phyloP scores from a whole-genome alignment of 2,797 vertebrate species.

The Sebastes iracundus region DNA sequence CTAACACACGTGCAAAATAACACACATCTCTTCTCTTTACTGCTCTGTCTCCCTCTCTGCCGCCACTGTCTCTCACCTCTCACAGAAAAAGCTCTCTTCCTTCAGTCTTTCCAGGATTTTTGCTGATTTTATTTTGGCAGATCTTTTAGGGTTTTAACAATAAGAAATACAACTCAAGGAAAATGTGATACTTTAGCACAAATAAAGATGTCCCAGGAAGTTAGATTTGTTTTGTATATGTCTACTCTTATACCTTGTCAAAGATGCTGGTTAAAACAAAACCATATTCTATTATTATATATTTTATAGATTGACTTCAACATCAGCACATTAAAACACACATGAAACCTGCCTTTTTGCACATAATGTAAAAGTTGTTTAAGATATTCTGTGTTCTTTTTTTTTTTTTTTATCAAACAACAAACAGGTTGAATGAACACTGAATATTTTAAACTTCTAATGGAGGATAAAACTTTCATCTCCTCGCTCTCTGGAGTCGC shows the following conservation, averaged over 20 bases:
- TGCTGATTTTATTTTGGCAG: not conserved
- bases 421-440: not conserved
- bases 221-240: not conserved
- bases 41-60: not conserved
- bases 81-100: not conserved
- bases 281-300: not conserved
- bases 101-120: conserved; percentile 46
- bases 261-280: not conserved
- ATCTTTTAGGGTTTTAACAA: not conserved
- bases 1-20: not conserved
- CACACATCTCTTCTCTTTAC: conserved; percentile 3
- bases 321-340: not conserved
- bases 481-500: not conserved
- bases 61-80: conserved; percentile 13
- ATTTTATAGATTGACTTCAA: not conserved
- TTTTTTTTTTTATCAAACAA: not conserved
- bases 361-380: not conserved
- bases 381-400: not conserved
- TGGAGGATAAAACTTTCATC: not conserved
- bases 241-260: not conserved
- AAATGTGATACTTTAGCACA: not conserved
- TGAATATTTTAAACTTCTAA: not conserved
- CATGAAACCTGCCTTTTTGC: not conserved
- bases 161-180: not conserved
- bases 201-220: not conserved